Evolutionary conservation across 2,113 vertebrate genomes (phyloP), one percentile per base, ranked within the genome.

Genomic region (Oncorhynchus kisutch): DNA sequence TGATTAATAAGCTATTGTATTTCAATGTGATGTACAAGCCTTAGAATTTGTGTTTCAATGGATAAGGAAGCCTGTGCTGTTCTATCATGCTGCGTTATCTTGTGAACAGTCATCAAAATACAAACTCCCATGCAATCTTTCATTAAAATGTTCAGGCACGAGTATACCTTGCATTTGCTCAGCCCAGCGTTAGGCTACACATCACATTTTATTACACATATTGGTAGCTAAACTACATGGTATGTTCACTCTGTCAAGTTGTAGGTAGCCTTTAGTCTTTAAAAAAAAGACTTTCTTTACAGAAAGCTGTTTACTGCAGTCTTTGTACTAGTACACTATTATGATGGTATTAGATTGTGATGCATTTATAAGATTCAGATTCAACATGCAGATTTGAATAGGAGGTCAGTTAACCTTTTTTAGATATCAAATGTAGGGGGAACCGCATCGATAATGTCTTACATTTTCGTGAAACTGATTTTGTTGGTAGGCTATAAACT

Each of bases 331-430:
- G 59, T 62, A 77, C 64, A 76, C 45, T 80, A 39, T 39, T 78
- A 83, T 84, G 70, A 81, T 78, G 76, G 74, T 83, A 49, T 64
- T 31, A 6, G 75, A 48, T 86, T 83, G 71, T 62, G 78, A 81
- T 83, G 78, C 79, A 67, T 75, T 69, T 59, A 16, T 69, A 59
- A 74, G 12, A 25, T 67, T 48, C 78, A 77, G 73, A 82, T 77
- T 82, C 45, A 4, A 70, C 62, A 60, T 79, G 22, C 66, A 71
- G 70, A 65, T 73, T 34, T 79, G 70, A 39, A 7, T 76, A 12
- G 24, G 71, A 71, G 31, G 67, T 20, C 67, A 18, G 2, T 27
- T 4, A 71, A 70, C 68, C 20, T 49, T 45, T 54, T 71, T 25
- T 24, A 70, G 11, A 54, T 51, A 54, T 51, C 18, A 51, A 24